phyloP scores from a whole-genome alignment of 53 echinoderm and acorn worm species.

The Paracentrotus lividus region DNA sequence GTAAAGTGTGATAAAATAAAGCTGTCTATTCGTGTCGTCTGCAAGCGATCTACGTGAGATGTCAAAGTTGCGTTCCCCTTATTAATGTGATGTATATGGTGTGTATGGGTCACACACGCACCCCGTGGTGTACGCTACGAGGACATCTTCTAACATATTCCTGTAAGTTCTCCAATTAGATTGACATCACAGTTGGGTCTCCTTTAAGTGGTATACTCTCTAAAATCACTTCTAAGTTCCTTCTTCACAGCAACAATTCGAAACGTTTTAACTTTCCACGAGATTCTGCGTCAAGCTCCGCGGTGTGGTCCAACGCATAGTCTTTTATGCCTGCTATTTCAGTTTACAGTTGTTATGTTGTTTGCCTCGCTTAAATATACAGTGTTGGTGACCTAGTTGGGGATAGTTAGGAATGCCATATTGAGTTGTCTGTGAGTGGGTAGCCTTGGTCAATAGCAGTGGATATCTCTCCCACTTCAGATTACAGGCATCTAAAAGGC shows the following conservation, averaged over 20 bases:
- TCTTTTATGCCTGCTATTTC: neutral
- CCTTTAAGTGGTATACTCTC: neutral
- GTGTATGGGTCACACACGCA: neutral
- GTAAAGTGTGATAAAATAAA: neutral
- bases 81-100: neutral
- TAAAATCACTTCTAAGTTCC: neutral
- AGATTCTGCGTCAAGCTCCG: neutral
- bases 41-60: neutral
- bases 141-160: conserved; percentile 16
- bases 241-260: neutral
- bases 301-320: neutral
- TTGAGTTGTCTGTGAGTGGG: conserved; percentile 27
- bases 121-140: neutral
- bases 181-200: neutral
- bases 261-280: neutral
- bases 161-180: neutral
- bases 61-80: neutral
- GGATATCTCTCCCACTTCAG: neutral
- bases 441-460: neutral
- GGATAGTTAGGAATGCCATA: neutral
- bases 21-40: conserved; percentile 8
- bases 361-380: neutral
- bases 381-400: neutral
- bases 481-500: neutral
- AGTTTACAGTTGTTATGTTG: neutral